Percentiles rank a stretch among this genome's conserved stretches.
phyloP scores from a whole-genome alignment of 1,140 invertebrate genomes.

The Aleiodes sp. region DNA sequence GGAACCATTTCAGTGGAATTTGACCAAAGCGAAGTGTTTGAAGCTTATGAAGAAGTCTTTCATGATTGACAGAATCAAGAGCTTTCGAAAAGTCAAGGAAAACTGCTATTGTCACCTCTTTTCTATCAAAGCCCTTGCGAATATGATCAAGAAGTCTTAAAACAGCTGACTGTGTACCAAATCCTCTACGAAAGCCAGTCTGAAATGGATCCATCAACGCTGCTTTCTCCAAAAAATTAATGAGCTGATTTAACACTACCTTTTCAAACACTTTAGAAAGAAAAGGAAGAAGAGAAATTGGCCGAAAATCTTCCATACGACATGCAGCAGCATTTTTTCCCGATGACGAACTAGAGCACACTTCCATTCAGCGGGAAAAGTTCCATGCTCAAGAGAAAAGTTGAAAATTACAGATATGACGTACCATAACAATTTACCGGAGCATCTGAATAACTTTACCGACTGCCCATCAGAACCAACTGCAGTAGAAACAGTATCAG shows the following conservation, averaged over 20 bases:
- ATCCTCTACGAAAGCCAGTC: not conserved
- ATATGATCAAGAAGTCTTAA: not conserved
- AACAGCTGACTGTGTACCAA: not conserved
- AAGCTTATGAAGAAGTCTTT: not conserved
- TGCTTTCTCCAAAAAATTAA: not conserved
- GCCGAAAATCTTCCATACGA: no score
- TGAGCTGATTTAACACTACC: not conserved
- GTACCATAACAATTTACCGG: no score
- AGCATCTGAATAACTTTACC: no score
- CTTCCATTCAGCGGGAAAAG: no score
- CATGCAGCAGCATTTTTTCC: no score
- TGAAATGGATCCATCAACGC: not conserved
- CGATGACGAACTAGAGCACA: no score
- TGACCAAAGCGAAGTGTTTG: not conserved
- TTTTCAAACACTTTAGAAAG: no score
- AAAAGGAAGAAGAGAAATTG: no score
- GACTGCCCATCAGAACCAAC: no score
- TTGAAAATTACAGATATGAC: no score
- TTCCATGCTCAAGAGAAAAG: no score
- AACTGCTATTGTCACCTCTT: not conserved
- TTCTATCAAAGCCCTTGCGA: not conserved
- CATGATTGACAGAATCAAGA: conserved; percentile 1
- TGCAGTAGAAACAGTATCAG: no score
- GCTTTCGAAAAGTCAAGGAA: conserved; percentile 23
- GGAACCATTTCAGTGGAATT: not conserved